Percentiles rank a stretch among this genome's conserved stretches.
Conservation (phyloP, 2,797 vertebrate species). For the Sus cebifrons region DNA sequence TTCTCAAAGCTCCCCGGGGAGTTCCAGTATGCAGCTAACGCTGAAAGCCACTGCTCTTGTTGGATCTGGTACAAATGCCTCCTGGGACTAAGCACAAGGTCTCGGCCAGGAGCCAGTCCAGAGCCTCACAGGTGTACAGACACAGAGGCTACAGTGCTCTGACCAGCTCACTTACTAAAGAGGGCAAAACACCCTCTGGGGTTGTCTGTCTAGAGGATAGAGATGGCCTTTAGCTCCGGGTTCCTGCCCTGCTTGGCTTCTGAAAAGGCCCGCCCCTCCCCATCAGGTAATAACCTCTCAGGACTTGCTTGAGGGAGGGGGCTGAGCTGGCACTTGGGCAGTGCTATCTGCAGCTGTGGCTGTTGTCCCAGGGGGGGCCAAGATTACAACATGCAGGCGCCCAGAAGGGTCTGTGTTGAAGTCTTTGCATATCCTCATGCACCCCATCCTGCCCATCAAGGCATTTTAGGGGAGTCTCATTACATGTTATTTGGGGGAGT, state of each 20-base stretch:
- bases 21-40: not conserved
- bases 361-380: not conserved
- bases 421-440: not conserved
- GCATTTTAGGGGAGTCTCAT: not conserved
- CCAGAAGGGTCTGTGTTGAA: not conserved
- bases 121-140: not conserved
- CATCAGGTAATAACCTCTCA: not conserved
- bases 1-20: not conserved
- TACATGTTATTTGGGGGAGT: not conserved
- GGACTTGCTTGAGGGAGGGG: not conserved
- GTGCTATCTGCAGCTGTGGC: not conserved
- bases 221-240: not conserved
- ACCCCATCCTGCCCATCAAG: not conserved
- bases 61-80: not conserved
- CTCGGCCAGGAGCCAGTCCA: not conserved
- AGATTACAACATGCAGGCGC: not conserved
- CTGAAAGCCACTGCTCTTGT: not conserved
- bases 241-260: not conserved
- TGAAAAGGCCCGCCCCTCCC: not conserved
- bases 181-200: not conserved
- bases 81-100: not conserved
- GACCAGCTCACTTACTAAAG: not conserved
- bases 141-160: not conserved
- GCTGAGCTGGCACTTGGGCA: not conserved
- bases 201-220: not conserved